phyloP scores from a whole-genome alignment of 2,888 invertebrate genomes.

The Heteropelma amictum region DNA sequence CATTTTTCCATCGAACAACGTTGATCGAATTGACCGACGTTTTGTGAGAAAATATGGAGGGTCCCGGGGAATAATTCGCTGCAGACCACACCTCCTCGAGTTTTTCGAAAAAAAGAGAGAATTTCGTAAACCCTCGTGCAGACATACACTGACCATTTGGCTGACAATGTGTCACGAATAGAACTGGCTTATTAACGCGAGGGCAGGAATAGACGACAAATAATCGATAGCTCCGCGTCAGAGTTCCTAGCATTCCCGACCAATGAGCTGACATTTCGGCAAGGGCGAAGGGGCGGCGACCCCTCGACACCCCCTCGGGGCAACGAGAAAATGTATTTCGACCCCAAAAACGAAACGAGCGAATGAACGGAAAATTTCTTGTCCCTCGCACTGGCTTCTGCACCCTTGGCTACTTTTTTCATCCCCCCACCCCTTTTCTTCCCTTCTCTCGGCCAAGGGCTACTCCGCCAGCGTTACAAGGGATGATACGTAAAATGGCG shows the following conservation, averaged over 20 bases:
- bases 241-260: conserved; percentile 58
- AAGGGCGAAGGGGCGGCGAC: conserved; percentile 62
- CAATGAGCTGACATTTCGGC: conserved; percentile 63
- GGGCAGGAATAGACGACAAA: conserved; percentile 64
- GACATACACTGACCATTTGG: conserved; percentile 29
- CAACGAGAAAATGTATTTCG: conserved; percentile 36
- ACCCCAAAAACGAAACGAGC: conserved; percentile 34
- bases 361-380: conserved; percentile 50
- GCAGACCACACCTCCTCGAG: conserved; percentile 65
- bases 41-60: conserved; percentile 46
- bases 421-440: conserved; percentile 38
- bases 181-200: conserved; percentile 56
- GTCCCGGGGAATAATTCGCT: background rate
- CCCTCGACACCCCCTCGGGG: conserved; percentile 61
- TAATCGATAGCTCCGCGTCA: conserved; percentile 65
- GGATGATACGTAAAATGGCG: conserved; percentile 40
- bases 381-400: conserved; percentile 33
- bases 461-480: conserved; percentile 20
- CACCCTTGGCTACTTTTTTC: conserved; percentile 43
- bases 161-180: conserved; percentile 18
- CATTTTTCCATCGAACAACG: too few species aligned
- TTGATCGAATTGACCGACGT: conserved; percentile 12
- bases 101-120: conserved; percentile 33
- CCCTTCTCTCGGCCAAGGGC: conserved; percentile 42
- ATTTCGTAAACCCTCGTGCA: conserved; percentile 5